These are phyloP conservation scores for Distichodus sexfasciatus DNA, from an alignment of 2,797 vertebrate species.

Conservation along the genomic window DNA sequence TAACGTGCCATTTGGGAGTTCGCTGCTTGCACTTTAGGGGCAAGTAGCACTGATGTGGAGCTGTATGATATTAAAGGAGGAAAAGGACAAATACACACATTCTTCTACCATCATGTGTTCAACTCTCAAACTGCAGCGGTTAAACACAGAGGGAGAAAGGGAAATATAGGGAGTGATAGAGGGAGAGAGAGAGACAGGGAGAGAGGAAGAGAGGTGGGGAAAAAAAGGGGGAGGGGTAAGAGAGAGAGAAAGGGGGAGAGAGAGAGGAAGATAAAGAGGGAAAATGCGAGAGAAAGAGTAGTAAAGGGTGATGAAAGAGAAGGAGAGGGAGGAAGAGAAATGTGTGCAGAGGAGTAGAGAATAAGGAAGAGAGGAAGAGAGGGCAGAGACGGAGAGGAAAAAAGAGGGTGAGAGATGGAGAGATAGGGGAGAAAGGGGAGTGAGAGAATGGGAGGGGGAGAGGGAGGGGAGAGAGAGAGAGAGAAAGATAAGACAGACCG, in stretches of 20 bases:
- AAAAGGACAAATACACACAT: slow-evolving; percentile 20
- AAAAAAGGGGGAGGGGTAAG: not conserved
- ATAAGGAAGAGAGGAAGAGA: not conserved
- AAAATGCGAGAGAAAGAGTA: not conserved
- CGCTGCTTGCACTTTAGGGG: not conserved
- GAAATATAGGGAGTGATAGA: not conserved
- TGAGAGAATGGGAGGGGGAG: not conserved
- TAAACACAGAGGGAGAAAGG: not conserved
- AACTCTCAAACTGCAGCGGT: not conserved
- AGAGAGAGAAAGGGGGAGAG: not conserved
- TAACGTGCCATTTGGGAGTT: slow-evolving; percentile 5
- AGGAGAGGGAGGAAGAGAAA: not conserved
- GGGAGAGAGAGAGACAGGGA: not conserved
- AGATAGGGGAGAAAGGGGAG: not conserved
- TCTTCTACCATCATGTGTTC: not conserved
- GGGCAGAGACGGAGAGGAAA: not conserved
- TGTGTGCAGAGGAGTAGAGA: not conserved
- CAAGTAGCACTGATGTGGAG: not conserved
- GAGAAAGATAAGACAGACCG: not conserved
- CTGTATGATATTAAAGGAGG: slow-evolving; percentile 6
- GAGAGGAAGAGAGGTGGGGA: not conserved
- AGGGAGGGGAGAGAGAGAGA: not conserved
- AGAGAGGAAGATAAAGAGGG: not conserved
- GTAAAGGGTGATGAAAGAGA: not conserved
- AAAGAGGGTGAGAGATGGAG: not conserved